Base-by-base conservation (phyloP, 2,888 invertebrate genomes). In the Julus scandinavius region DNA sequence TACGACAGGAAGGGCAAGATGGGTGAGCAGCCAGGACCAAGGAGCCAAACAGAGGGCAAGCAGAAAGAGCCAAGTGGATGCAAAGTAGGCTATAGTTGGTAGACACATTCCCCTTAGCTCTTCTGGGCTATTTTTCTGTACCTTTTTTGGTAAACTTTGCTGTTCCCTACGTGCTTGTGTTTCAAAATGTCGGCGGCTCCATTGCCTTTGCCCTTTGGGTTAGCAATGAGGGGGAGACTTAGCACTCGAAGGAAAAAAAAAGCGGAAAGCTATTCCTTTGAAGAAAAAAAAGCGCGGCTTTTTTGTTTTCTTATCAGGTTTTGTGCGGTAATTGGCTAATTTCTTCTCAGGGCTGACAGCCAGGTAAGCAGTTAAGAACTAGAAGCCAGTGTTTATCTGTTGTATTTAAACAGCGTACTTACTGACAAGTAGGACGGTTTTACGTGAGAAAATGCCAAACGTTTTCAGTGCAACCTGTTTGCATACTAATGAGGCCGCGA, bases 301-400 rank as follows among this genome's bases (percentile, higher is more conserved):
- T 85, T 85, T 85, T 85, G 85, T 85, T 85, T 85, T 85, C 85
- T 85, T 85, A 85, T 85, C 85, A 85, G 50, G 85, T 85, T 49
- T 80, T 85, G 85, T n/a, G 85, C 85, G 50, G 85, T 85, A 85
- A 85, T 85, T 85, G 85, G 85, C 85, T 85, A 85, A 85, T 85
- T 85, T 85, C 85, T 85, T 85, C 85, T 85, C 85, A 20, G 49
- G 85, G 45, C 85, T 85, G 85, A 85, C 85, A 85, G 85, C 29
- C 85, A 85, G 85, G 85, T 50, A 85, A 85, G 85, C 85, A 85
- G 45, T 85, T 85, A 45, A 85, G 85, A 50, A 85, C 85, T 85
- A 45, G 85, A 50, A 85, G 85, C 85, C 50, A 85, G 85, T 85
- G 50, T 85, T 85, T 85, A 85, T 85, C 85, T 85, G 85, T 85